These are phyloP conservation scores for Bellardia bayeri DNA, from an alignment of 2,888 invertebrate genomes.

Conservation along the genomic window DNA sequence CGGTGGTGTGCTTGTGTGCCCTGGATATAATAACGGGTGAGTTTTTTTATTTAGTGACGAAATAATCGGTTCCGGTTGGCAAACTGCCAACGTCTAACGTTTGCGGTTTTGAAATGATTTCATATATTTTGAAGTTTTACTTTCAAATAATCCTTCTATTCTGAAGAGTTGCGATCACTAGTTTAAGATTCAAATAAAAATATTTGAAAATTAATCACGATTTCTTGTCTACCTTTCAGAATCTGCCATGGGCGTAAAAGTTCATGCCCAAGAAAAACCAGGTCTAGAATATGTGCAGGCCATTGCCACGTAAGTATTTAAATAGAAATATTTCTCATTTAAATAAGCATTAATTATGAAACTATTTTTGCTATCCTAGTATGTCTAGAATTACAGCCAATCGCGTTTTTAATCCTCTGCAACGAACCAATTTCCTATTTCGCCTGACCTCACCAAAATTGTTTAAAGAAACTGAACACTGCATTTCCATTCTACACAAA, in stretches of 20 bases:
- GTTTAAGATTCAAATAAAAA: no score
- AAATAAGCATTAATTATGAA: neutral
- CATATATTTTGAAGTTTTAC: no score
- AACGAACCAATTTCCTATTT: constrained; percentile 79
- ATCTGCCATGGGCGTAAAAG: constrained; percentile 81
- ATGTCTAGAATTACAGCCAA: constrained; percentile 78
- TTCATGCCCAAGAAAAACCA: constrained; percentile 86
- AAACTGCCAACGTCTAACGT: no score
- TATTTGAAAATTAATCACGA: neutral
- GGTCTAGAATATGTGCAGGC: constrained; percentile 89
- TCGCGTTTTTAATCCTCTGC: constrained; percentile 79
- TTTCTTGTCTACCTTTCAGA: constrained; percentile 73
- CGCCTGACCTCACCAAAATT: constrained; percentile 75
- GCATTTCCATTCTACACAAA: constrained; percentile 79
- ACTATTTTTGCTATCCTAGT: constrained; percentile 65
- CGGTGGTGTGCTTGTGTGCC: constrained; percentile 86
- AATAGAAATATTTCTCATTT: neutral
- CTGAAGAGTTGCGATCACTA: no score
- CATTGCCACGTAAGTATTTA: constrained; percentile 86
- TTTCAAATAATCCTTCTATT: no score
- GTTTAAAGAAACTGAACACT: constrained; percentile 75
- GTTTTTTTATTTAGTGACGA: neutral
- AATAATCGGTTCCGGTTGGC: no score
- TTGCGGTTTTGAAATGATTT: no score
- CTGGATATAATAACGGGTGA: constrained; percentile 86